Evolutionary conservation across 2,797 vertebrate species (phyloP).

Genomic region (Oreochromis grahami): DNA sequence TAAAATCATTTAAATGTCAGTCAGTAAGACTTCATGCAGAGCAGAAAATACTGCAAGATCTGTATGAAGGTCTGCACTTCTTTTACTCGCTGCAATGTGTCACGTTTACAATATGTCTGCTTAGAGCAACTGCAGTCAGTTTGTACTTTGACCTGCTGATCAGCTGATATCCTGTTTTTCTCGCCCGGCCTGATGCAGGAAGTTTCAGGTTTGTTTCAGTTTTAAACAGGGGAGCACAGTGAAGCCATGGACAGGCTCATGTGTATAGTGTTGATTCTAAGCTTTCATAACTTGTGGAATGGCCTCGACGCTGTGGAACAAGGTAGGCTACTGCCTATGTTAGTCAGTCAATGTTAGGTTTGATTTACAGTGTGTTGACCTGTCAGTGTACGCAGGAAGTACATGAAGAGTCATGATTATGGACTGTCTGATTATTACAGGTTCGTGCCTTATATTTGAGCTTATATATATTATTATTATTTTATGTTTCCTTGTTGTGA

Average conservation of each 20-base stretch:
- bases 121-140: not conserved
- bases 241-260: not conserved
- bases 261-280: not conserved
- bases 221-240: not conserved
- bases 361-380: not conserved
- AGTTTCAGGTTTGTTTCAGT: fast-evolving
- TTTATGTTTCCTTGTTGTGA: not conserved
- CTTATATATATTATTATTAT: fast-evolving
- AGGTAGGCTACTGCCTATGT: not conserved
- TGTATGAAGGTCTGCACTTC: not conserved
- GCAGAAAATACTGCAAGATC: not conserved
- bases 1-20: not conserved
- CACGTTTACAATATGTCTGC: not conserved
- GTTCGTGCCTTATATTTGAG: not conserved
- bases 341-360: not conserved
- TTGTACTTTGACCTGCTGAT: not conserved
- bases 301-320: not conserved
- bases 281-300: not conserved
- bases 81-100: not conserved
- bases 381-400: not conserved
- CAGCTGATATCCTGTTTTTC: not conserved
- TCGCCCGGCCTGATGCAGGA: not conserved
- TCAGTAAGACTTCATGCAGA: not conserved
- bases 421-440: too few relatives aligned
- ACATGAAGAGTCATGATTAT: not conserved